Conservation (phyloP, 2,113 vertebrate genomes). For the Pteropus alecto region DNA sequence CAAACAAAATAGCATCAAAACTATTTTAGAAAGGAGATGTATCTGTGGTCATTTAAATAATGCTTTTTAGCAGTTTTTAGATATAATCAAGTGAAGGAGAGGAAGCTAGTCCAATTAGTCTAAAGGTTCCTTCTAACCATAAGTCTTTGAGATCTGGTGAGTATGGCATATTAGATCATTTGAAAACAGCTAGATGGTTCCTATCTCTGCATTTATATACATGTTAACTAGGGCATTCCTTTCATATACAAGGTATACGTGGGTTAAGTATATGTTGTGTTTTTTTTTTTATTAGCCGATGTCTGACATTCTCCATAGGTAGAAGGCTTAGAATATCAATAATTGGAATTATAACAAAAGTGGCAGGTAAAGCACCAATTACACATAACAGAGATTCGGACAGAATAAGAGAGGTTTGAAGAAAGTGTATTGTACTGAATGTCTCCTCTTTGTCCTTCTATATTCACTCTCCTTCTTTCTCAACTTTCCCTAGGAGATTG, state of each 20-base stretch:
- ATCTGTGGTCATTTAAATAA: conserved; percentile 8
- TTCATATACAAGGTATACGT: not conserved
- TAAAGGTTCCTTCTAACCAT: not conserved
- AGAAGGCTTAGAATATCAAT: not conserved
- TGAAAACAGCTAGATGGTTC: not conserved
- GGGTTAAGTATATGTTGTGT: not conserved
- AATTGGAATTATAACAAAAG: not conserved
- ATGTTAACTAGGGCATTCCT: not conserved
- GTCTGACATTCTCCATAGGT: not conserved
- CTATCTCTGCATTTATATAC: not conserved
- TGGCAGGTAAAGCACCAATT: not conserved
- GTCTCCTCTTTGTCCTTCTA: not conserved
- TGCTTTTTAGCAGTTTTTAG: not conserved
- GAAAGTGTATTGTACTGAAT: not conserved
- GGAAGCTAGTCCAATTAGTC: not conserved
- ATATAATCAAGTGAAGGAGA: not conserved
- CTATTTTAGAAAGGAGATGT: not conserved
- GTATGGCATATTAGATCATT: not conserved
- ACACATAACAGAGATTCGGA: not conserved
- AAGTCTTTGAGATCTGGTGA: not conserved
- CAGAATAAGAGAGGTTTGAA: not conserved
- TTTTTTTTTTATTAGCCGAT: not conserved
- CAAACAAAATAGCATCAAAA: not conserved
- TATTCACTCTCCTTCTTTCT: not conserved
- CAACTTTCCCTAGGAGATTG: not conserved